Percentiles rank a stretch among this genome's conserved stretches.
These are phyloP conservation scores for Phaedon cochleariae DNA, from an alignment of 2,888 invertebrate species.

Conservation along the genomic window DNA sequence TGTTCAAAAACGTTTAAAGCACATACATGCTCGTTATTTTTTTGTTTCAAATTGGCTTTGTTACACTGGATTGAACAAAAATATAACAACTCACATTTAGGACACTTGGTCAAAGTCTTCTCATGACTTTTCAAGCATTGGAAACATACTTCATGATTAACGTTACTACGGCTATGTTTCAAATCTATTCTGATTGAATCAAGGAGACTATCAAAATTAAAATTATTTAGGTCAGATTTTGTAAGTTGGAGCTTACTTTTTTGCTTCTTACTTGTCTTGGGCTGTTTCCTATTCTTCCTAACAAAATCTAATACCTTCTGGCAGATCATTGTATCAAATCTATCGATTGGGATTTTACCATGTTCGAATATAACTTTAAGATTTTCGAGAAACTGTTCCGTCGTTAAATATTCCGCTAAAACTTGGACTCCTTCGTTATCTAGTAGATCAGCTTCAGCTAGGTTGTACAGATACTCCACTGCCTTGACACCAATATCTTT, in stretches of 20 bases:
- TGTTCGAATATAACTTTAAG: conserved; percentile 47
- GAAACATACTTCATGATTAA: conserved; percentile 54
- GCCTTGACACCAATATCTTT: conserved; percentile 43
- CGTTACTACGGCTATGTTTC: not conserved
- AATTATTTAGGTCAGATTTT: not conserved
- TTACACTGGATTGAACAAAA: conserved; percentile 58
- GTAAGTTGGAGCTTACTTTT: not conserved
- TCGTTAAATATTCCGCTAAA: conserved; percentile 49
- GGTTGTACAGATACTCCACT: conserved; percentile 47
- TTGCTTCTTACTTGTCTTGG: conserved; percentile 10
- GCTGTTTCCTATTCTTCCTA: conserved; percentile 10
- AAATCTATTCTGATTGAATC: not conserved
- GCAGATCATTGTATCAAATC: conserved; percentile 30
- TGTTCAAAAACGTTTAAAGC: conserved; percentile 33
- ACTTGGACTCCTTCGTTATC: conserved; percentile 43
- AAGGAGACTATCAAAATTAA: not conserved
- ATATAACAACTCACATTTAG: conserved; percentile 53
- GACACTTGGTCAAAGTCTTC: conserved; percentile 51
- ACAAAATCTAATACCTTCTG: conserved; percentile 37
- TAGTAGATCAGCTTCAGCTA: conserved; percentile 45
- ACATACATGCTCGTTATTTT: conserved; percentile 39
- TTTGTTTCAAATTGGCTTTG: conserved; percentile 42
- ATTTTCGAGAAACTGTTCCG: conserved; percentile 39
- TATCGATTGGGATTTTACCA: conserved; percentile 32
- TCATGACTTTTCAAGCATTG: conserved; percentile 49